phyloP scores from a whole-genome alignment of 1,140 invertebrate species.

The Drosophila arawakana region DNA sequence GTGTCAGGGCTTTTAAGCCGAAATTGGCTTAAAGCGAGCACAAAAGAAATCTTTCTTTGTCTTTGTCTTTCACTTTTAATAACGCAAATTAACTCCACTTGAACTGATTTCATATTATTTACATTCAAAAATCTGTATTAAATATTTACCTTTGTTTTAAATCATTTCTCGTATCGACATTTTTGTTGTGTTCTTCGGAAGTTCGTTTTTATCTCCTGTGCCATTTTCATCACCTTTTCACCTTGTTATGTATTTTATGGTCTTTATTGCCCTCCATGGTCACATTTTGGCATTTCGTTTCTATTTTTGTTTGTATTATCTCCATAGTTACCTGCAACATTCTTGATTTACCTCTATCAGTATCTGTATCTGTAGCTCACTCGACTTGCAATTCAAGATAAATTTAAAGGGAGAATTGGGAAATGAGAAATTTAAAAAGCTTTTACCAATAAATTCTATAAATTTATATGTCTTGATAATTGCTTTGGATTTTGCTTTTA shows the following conservation, averaged over 20 bases:
- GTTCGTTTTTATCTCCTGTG: neutral
- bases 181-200: neutral
- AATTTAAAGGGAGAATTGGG: neutral
- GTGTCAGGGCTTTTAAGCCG: neutral
- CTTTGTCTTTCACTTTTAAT: neutral
- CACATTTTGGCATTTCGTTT: slow-evolving; percentile 1
- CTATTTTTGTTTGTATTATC: neutral
- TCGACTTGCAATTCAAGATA: slow-evolving; percentile 2
- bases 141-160: neutral
- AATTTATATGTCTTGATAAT: slow-evolving; percentile 5
- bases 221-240: neutral
- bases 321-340: neutral
- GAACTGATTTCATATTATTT: slow-evolving; percentile 5
- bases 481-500: slow-evolving; percentile 6
- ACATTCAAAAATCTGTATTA: neutral
- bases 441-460: neutral
- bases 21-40: neutral
- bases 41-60: slow-evolving; percentile 6
- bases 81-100: neutral
- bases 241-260: neutral
- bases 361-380: neutral
- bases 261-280: slow-evolving; percentile 14
- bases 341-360: neutral
- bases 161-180: neutral
- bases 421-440: neutral